These are phyloP conservation scores for Cephalopholis sonnerati DNA, from an alignment of 2,113 vertebrate genomes.

Conservation along the genomic window DNA sequence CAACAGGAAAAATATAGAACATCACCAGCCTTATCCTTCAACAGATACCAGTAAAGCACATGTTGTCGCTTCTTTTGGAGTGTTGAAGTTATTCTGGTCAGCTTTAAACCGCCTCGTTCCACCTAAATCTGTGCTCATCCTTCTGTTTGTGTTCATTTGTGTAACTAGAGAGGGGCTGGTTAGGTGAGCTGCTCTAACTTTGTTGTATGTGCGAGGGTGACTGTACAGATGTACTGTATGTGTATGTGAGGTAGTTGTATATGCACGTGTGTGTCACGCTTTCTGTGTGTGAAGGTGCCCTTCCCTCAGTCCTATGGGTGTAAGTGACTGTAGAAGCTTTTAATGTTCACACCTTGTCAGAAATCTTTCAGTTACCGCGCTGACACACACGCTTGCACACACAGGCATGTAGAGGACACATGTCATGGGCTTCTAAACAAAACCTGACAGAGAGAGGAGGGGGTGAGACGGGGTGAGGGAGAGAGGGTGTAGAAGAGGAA, in stretches of 20 bases:
- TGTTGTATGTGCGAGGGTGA: background rate
- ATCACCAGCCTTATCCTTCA: background rate
- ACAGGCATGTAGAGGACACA: conserved; percentile 65
- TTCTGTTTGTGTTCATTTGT: background rate
- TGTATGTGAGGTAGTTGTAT: background rate
- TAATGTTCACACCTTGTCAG: conserved; percentile 81
- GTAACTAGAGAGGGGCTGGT: background rate
- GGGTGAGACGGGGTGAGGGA: conserved; percentile 28
- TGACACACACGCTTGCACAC: conserved; percentile 21
- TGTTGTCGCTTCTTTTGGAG: background rate
- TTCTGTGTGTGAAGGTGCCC: conserved; percentile 65
- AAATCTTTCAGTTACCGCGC: conserved; percentile 58
- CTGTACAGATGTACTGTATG: background rate
- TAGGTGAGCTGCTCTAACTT: background rate
- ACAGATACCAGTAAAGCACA: background rate
- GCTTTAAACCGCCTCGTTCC: conserved; percentile 7
- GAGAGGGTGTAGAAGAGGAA: conserved; percentile 42
- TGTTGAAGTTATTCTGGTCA: background rate
- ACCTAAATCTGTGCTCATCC: background rate
- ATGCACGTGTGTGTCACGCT: background rate
- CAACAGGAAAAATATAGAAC: background rate
- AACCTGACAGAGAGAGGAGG: conserved; percentile 63
- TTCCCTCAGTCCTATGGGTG: conserved; percentile 59
- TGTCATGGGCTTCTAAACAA: conserved; percentile 67
- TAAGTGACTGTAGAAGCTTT: conserved; percentile 72